Evolutionary conservation across 2,888 invertebrate species (phyloP), one percentile per base, ranked within the genome.

Genomic region (Helleia helle): DNA sequence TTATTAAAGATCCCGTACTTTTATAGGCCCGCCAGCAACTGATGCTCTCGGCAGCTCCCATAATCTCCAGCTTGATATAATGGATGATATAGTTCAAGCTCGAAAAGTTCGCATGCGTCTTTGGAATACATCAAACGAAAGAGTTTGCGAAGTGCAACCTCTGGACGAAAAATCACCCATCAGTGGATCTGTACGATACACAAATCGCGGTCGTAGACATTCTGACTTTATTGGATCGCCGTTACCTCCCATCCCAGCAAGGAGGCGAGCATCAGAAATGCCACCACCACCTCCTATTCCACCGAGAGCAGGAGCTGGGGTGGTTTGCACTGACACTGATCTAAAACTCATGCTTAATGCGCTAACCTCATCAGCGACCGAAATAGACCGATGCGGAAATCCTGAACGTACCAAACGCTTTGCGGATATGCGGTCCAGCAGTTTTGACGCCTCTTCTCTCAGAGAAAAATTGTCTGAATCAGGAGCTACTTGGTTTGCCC

Each of bases 1-100:
- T 12, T 8, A 15, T 12, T 13, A 14, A 1, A 4, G 4, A 5
- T 8, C 22, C 7, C 11, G 7, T 8, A 42, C 40, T 43, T 43
- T 54, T 54, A 38, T 77, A 60, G 91, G 92, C 50, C 90, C 92
- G 37, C 90, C 93, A 36, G 89, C 93, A 28, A 90, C 91, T 37
- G 91, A 91, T 58, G 69, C 75, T 0, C 84, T 90, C 28, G 93
- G 93, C 40, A 93, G 93, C 69, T 90, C 91, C 28, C 94, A 94
- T 67, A 94, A 94, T 62, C 84, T 94, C 4, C 93, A 93, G 64
- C 75, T 94, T 55, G 94, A 94, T 62, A 94, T 94, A 51, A 94
- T 94, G 94, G 94, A 94, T 57, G 93, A 94, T 61, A 94, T 94
- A 47, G 91, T 94, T 8, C 90, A 91, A 58, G 92, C 93, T 8